Conservation (phyloP, 1,140 invertebrate species). For the Drosophila paulistorum region DNA sequence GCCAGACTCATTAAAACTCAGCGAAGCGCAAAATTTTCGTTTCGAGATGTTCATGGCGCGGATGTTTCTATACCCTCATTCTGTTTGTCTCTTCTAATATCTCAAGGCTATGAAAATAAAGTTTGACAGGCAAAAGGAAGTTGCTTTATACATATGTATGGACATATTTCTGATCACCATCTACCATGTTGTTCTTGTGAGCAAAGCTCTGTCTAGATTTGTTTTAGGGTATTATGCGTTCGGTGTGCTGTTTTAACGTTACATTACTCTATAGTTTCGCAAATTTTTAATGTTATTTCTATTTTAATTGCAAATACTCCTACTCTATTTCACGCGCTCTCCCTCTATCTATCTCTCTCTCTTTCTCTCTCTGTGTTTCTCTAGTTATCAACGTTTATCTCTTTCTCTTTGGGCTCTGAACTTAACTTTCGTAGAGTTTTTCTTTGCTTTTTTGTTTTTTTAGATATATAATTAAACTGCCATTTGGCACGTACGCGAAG, state of each 20-base stretch:
- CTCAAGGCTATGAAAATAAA: no score
- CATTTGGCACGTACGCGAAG: constrained; percentile 71
- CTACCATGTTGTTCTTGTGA: no score
- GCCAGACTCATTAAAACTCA: constrained; percentile 20
- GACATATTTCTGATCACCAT: no score
- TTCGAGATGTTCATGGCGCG: constrained; percentile 9
- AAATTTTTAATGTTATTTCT: constrained; percentile 23
- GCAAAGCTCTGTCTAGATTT: no score
- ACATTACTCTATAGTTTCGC: constrained; percentile 10
- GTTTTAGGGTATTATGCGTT: background rate
- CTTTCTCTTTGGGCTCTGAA: background rate
- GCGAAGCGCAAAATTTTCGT: constrained; percentile 15
- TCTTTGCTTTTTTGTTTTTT: constrained; percentile 25
- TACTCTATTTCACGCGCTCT: background rate
- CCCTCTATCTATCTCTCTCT: background rate
- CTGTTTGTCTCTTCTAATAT: no score
- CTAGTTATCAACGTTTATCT: background rate
- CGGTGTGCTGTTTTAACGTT: background rate
- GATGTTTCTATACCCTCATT: background rate
- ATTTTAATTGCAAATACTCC: constrained; percentile 24
- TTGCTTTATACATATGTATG: no score
- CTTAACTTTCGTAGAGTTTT: constrained; percentile 28
- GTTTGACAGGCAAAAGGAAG: no score
- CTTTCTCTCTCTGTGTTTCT: background rate
- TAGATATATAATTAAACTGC: constrained; percentile 66